Evolutionary conservation across 2,797 vertebrate species (phyloP), one percentile per base, ranked within the genome.

Genomic region (Erethizon dorsatum): DNA sequence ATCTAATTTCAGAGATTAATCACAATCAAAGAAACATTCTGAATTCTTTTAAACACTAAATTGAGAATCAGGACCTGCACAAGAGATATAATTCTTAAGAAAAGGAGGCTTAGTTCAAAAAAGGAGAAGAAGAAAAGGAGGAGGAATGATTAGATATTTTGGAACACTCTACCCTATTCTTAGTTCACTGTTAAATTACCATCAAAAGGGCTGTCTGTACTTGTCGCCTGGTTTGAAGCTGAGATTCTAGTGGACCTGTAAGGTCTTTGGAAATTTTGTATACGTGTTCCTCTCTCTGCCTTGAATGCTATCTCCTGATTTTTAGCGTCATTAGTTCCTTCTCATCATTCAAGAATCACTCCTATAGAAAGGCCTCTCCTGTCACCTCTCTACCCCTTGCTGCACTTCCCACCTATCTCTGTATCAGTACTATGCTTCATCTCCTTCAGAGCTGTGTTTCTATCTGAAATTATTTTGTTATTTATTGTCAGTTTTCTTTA

Each of bases 1-100:
- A 90, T 82, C 37, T 86, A 24, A 86, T 67, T 94, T 93, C 47
- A 88, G 86, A 87, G 41, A 71, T n/a, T 71, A 18, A 88, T 82
- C 8, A 77, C n/a, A 90, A 75, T 79, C 88, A 22, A 26, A 18
- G 41, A 85, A 86, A 71, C 47, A 90, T 50, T 78, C 31, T 37
- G 5, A 96, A 61, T 54, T 56, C 84, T 80, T 24, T 69, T 75
- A 20, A 92, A 33, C 2, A 9, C 11, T 61, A 84, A 8, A 50
- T 47, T 83, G 69, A 95, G 54, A 95, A 88, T 65, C 75, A 79
- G 24, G 12, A 11, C 52, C 56, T 82, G 14, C 45, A 26, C 54
- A 33, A 91, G 20, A 88, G 37, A 65, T 17, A 71, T 4, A 79
- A 78, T 78, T 89, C 37, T 80, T 22, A n/a, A 90, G 37, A 90